Conservation (phyloP, 1,140 invertebrate species). For the Magallana gigas region DNA sequence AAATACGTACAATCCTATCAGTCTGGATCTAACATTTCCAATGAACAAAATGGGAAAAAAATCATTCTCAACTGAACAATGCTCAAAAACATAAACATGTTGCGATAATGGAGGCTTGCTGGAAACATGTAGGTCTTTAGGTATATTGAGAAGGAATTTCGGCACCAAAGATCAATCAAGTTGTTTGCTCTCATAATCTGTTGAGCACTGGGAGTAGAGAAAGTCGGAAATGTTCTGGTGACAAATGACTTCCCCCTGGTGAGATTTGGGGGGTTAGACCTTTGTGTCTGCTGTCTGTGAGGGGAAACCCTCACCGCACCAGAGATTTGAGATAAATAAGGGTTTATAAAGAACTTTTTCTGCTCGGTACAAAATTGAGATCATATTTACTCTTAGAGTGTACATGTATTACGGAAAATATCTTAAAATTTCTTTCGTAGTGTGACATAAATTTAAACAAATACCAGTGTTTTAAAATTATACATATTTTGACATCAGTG, state of each 20-base stretch:
- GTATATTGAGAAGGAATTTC: slow-evolving; percentile 33
- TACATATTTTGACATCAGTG: too few relatives aligned
- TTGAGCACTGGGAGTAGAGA: slow-evolving; percentile 21
- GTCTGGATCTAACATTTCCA: neutral
- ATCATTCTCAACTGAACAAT: neutral
- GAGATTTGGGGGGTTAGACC: slow-evolving; percentile 13
- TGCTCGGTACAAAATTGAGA: neutral
- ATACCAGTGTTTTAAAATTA: too few relatives aligned
- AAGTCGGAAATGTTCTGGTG: slow-evolving; percentile 22
- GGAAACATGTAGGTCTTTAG: neutral
- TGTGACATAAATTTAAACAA: neutral
- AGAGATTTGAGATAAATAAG: too few relatives aligned
- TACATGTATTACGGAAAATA: neutral
- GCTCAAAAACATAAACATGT: slow-evolving; percentile 4
- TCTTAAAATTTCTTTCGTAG: neutral
- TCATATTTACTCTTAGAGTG: neutral
- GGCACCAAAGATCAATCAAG: slow-evolving; percentile 30
- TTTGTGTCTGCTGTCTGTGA: neutral
- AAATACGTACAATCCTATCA: neutral
- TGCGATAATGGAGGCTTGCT: slow-evolving; percentile 3
- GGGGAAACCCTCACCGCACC: neutral
- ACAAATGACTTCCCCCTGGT: slow-evolving; percentile 13
- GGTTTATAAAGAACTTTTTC: neutral
- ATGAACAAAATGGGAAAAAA: neutral
- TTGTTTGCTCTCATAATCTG: slow-evolving; percentile 31